A percentile compares a stretch with the other conserved stretches of the same genome.
Conservation (phyloP, 2,113 vertebrate genomes). For the Chaetodon trifascialis region DNA sequence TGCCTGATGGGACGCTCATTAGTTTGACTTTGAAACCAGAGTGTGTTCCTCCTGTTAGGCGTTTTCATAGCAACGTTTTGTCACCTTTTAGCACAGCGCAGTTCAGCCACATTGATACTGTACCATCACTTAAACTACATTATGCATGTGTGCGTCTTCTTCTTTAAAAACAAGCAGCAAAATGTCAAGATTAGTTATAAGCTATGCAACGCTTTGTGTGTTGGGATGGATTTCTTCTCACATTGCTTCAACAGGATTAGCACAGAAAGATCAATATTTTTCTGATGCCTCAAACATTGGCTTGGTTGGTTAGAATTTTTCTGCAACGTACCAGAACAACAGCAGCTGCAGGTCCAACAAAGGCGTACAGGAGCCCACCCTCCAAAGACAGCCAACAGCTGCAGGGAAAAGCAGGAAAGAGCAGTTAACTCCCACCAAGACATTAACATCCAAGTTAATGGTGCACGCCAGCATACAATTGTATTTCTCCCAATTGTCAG, state of each 20-base stretch:
- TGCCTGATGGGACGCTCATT: conserved; percentile 65
- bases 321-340: conserved; percentile 94
- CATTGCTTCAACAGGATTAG: no score
- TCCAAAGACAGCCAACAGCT: conserved; percentile 99
- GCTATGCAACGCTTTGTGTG: no score
- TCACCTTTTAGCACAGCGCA: background rate
- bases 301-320: no score
- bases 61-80: conserved; percentile 6
- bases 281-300: no score
- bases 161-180: no score
- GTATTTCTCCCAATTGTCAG: conserved; percentile 67
- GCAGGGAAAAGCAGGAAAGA: conserved; percentile 61
- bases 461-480: conserved; percentile 67
- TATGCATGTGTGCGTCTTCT: background rate
- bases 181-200: no score
- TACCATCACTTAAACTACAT: background rate
- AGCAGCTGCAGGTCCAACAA: conserved; percentile 97
- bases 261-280: no score
- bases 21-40: conserved; percentile 58
- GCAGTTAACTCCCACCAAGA: conserved; percentile 82
- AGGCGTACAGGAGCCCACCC: conserved; percentile 97
- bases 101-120: conserved; percentile 7
- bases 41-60: conserved; percentile 36
- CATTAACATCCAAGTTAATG: conserved; percentile 86
- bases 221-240: no score